Conservation (phyloP, 92 coral and sea anemone species). For the Porites lobata region DNA sequence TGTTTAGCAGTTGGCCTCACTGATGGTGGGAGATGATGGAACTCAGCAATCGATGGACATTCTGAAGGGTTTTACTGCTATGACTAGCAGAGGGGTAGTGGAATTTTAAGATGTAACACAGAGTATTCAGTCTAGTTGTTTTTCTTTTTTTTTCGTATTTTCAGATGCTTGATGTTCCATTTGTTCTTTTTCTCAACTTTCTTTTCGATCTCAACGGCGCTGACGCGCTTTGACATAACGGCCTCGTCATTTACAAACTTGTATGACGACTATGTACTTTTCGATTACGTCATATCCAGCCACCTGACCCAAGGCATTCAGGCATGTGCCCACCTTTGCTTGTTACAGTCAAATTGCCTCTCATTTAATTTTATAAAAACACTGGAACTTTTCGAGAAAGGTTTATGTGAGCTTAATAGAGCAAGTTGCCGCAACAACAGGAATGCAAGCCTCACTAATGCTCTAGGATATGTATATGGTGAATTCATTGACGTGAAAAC, state of each 20-base stretch:
- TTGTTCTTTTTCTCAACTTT: background rate
- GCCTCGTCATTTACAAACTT: conserved; percentile 56
- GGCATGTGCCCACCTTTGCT: conserved; percentile 52
- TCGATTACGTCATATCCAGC: conserved; percentile 36
- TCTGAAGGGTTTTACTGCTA: too few species aligned
- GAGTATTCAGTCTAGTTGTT: too few species aligned
- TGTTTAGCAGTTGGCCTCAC: too few species aligned
- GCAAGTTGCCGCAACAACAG: background rate
- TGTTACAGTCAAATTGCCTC: conserved; percentile 15
- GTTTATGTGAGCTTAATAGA: conserved; percentile 48
- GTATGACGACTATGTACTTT: conserved; percentile 44
- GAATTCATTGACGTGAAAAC: conserved; percentile 16
- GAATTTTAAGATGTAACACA: too few species aligned
- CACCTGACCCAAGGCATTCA: conserved; percentile 45
- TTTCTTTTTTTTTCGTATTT: background rate
- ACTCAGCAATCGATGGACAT: too few species aligned
- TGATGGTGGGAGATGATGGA: too few species aligned
- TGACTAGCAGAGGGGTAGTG: too few species aligned
- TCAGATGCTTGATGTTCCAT: background rate
- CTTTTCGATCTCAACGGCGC: background rate
- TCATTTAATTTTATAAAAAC: conserved; percentile 47
- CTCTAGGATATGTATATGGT: conserved; percentile 14
- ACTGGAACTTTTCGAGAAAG: background rate
- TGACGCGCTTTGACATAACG: conserved; percentile 14
- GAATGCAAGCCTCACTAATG: background rate